Conservation (phyloP, 2,888 invertebrate species). For the Agrochola litura region DNA sequence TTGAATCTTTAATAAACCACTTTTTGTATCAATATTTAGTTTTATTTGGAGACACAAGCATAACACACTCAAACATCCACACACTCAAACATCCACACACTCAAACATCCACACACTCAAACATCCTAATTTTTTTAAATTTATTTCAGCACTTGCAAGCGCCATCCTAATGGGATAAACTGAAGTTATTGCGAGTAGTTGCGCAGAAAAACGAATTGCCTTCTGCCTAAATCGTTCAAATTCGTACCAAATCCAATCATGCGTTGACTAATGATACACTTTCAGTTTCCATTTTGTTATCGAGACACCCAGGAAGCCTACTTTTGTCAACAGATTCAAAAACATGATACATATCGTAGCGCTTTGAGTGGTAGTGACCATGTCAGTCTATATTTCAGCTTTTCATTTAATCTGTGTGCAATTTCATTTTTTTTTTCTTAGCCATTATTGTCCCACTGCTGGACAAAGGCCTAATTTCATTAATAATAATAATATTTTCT, state of each 20-base stretch:
- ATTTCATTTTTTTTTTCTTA: too few relatives aligned
- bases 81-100: too few relatives aligned
- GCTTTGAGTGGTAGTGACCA: background rate
- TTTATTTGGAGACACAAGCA: constrained; percentile 27
- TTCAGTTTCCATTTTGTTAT: background rate
- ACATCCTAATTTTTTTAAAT: background rate
- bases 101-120: accelerated
- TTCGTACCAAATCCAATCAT: too few relatives aligned
- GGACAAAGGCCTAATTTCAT: too few relatives aligned
- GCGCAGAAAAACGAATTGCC: too few relatives aligned
- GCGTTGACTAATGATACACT: background rate
- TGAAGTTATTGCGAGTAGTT: too few relatives aligned
- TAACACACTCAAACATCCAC: accelerated
- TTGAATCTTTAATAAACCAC: constrained; percentile 57
- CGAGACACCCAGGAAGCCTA: background rate
- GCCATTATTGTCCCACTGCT: too few relatives aligned
- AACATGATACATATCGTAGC: background rate
- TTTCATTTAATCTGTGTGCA: too few relatives aligned
- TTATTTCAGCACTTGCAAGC: background rate
- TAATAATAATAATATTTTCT: too few relatives aligned
- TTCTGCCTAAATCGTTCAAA: too few relatives aligned
- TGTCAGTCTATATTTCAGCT: background rate
- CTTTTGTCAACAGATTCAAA: background rate
- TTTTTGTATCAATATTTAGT: constrained; percentile 31
- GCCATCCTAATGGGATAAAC: too few relatives aligned